Evolutionary conservation across 2,797 vertebrate genomes (phyloP).

Genomic region (Pipistrellus nathusii): DNA sequence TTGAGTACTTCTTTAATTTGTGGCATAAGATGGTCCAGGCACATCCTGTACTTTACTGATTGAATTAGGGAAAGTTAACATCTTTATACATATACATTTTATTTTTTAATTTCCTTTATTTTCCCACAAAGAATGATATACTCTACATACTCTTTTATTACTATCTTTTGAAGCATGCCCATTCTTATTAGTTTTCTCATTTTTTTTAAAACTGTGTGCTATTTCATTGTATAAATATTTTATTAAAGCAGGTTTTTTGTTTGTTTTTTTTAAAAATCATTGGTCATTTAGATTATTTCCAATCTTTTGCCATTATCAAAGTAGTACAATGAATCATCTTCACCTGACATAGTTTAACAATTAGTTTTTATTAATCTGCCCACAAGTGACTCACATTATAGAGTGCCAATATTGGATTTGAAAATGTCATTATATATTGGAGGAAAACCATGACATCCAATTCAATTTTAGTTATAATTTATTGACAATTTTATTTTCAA

Average conservation of each 20-base stretch:
- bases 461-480: slow-evolving; percentile 29
- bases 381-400: not conserved
- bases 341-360: not conserved
- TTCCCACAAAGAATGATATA: not conserved
- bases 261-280: not conserved
- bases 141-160: not conserved
- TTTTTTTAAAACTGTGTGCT: not conserved
- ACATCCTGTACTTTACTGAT: slow-evolving; percentile 3
- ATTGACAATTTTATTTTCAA: slow-evolving; percentile 13
- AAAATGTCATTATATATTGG: slow-evolving; percentile 9
- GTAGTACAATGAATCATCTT: not conserved
- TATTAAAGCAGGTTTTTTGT: not conserved
- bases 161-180: not conserved
- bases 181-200: not conserved
- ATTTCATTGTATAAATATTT: not conserved
- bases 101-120: not conserved
- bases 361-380: slow-evolving; percentile 45
- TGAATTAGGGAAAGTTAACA: slow-evolving; percentile 4
- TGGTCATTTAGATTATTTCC: not conserved
- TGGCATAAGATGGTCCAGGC: not conserved
- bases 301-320: slow-evolving; percentile 10
- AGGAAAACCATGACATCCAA: not conserved
- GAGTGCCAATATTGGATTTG: not conserved
- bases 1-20: slow-evolving; percentile 40
- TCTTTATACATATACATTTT: not conserved